Conservation (phyloP, 2,113 vertebrate species). For the Noturus placidus region DNA sequence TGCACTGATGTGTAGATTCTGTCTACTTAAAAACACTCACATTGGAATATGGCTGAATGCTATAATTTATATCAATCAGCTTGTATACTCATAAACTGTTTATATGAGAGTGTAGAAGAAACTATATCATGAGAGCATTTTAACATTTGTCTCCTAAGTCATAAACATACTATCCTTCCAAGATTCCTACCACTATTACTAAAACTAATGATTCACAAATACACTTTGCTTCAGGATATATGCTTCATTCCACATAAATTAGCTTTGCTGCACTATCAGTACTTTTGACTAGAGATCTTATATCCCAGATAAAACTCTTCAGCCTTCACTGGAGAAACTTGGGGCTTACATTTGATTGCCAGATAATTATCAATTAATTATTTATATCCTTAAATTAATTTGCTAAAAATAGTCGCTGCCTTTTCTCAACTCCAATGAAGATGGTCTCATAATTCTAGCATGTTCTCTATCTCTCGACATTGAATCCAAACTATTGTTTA, state of each 20-base stretch:
- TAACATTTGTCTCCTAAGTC: too few relatives aligned
- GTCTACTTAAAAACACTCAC: too few relatives aligned
- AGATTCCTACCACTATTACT: too few relatives aligned
- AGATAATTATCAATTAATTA: constrained; percentile 84
- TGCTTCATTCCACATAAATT: too few relatives aligned
- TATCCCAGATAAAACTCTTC: constrained; percentile 7
- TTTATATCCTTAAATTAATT: constrained; percentile 81
- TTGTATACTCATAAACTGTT: too few relatives aligned
- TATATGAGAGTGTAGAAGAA: too few relatives aligned
- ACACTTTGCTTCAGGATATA: too few relatives aligned
- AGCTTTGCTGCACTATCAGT: not conserved
- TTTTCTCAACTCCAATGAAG: constrained; percentile 63
- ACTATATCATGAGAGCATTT: too few relatives aligned
- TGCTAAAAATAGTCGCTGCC: constrained; percentile 76
- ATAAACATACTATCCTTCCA: too few relatives aligned
- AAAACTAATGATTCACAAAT: too few relatives aligned
- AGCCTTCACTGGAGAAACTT: constrained; percentile 63
- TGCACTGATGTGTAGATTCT: not conserved
- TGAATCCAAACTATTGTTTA: not conserved
- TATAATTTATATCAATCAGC: too few relatives aligned
- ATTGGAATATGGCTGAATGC: too few relatives aligned
- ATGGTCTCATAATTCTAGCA: constrained; percentile 64
- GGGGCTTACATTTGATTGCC: constrained; percentile 74
- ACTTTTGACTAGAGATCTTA: not conserved
- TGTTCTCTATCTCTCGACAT: constrained; percentile 48